phyloP scores from a whole-genome alignment of 2,888 invertebrate species.

The Caenorhabditis uteleia region DNA sequence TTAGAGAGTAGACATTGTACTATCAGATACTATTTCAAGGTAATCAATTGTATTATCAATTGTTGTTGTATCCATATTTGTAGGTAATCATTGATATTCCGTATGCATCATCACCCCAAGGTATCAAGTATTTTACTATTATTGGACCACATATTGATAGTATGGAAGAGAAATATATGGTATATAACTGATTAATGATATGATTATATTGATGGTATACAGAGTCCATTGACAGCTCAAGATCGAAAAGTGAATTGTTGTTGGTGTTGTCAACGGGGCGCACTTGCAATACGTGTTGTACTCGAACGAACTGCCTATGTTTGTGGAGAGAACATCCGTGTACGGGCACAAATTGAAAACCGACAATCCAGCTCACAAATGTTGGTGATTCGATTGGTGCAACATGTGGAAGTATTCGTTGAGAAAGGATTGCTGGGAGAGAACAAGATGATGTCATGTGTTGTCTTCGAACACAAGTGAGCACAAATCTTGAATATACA shows the following conservation, averaged over 20 bases:
- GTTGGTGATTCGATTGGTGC: conserved; percentile 49
- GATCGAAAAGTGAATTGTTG: conserved; percentile 78
- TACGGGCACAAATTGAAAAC: conserved; percentile 69
- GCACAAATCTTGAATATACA: too few relatives aligned
- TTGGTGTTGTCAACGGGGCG: conserved; percentile 79
- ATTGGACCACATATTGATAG: conserved; percentile 82
- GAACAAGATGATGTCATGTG: conserved; percentile 78
- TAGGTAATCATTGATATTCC: conserved; percentile 78
- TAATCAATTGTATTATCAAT: conserved; percentile 1
- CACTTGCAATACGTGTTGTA: conserved; percentile 77
- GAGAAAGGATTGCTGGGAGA: conserved; percentile 79
- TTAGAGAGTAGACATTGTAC: conserved; percentile 81
- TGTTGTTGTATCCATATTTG: conserved; percentile 25
- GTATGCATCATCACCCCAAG: conserved; percentile 81
- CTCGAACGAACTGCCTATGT: conserved; percentile 81
- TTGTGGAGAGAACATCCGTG: conserved; percentile 65
- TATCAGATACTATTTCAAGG: conserved; percentile 79
- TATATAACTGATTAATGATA: conserved; percentile 70
- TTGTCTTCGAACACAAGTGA: conserved; percentile 78
- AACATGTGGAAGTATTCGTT: conserved; percentile 80
- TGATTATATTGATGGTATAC: conserved; percentile 26
- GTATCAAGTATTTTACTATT: conserved; percentile 82
- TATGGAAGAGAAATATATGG: conserved; percentile 82
- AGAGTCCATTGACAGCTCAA: conserved; percentile 78
- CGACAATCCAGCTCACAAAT: conserved; percentile 47